A percentile compares a stretch with the other conserved stretches of the same genome.
phyloP scores from a whole-genome alignment of 2,888 invertebrate genomes.

The Thereva nobilitata region DNA sequence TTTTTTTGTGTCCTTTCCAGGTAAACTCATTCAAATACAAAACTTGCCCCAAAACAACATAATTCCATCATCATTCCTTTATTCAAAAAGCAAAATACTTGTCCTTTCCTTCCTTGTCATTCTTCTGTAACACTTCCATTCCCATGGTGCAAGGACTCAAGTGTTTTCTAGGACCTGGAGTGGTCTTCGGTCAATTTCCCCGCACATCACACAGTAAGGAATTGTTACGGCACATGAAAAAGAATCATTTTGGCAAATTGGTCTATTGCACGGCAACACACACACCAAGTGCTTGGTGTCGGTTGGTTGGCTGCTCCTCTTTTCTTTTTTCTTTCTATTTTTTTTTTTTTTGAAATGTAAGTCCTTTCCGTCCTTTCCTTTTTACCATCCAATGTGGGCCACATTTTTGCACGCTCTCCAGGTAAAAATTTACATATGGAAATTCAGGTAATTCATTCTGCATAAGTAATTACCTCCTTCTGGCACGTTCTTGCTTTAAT shows the following conservation, averaged over 20 bases:
- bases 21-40: too few species aligned
- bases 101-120: too few species aligned
- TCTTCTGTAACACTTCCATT: too few species aligned
- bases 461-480: constrained; percentile 26
- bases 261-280: constrained; percentile 19
- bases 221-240: background rate
- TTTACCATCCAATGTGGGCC: background rate
- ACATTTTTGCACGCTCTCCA: constrained; percentile 15
- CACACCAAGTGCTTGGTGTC: too few species aligned
- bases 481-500: constrained; percentile 28
- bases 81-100: too few species aligned
- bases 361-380: background rate
- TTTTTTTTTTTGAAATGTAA: background rate
- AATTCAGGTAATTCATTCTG: constrained; percentile 31
- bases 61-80: too few species aligned
- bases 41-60: too few species aligned
- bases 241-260: constrained; percentile 10
- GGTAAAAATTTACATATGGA: constrained; percentile 21
- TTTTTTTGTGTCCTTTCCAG: too few species aligned
- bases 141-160: too few species aligned
- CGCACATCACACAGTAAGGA: background rate
- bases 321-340: too few species aligned
- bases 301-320: too few species aligned
- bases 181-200: constrained; percentile 1
- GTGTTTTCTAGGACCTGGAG: too few species aligned